Evolutionary conservation across 2,113 vertebrate genomes (phyloP).

Genomic region (Hippocampus guttulatus): DNA sequence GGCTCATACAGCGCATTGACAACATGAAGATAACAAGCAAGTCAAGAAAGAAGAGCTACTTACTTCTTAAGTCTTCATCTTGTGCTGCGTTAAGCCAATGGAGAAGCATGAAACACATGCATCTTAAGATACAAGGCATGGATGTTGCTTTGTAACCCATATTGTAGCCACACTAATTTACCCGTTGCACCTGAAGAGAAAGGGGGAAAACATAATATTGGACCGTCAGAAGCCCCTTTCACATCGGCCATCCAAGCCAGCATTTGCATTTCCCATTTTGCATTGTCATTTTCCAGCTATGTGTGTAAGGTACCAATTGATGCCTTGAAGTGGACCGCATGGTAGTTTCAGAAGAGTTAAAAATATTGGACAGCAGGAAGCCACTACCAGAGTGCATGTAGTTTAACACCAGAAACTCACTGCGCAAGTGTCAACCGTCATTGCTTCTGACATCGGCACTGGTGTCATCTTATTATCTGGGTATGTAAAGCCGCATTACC

Average conservation of each 20-base stretch:
- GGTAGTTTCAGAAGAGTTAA: no score
- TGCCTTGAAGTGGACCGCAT: no score
- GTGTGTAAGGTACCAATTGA: background rate
- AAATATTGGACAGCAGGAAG: no score
- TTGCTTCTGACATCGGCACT: no score
- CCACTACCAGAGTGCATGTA: no score
- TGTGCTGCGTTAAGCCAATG: conserved; percentile 76
- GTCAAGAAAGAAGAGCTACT: conserved; percentile 40
- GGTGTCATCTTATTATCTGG: background rate
- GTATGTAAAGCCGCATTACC: background rate
- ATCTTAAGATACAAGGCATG: conserved; percentile 70
- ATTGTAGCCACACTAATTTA: conserved; percentile 58
- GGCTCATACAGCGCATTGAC: background rate
- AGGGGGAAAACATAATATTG: conserved; percentile 43
- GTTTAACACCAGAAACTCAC: no score
- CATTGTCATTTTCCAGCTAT: background rate
- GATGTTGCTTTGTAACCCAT: conserved; percentile 71
- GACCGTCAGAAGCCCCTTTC: background rate
- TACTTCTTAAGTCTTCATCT: conserved; percentile 93
- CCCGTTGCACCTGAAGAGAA: conserved; percentile 68
- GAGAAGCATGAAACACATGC: conserved; percentile 74
- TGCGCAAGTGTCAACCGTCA: no score
- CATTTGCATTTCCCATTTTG: no score
- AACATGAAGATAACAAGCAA: no score
- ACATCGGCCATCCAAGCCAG: background rate